A percentile compares a stretch with the other conserved stretches of the same genome.
Evolutionary conservation across 2,113 vertebrate genomes (phyloP).

Genomic region (Prunella fulvescens): DNA sequence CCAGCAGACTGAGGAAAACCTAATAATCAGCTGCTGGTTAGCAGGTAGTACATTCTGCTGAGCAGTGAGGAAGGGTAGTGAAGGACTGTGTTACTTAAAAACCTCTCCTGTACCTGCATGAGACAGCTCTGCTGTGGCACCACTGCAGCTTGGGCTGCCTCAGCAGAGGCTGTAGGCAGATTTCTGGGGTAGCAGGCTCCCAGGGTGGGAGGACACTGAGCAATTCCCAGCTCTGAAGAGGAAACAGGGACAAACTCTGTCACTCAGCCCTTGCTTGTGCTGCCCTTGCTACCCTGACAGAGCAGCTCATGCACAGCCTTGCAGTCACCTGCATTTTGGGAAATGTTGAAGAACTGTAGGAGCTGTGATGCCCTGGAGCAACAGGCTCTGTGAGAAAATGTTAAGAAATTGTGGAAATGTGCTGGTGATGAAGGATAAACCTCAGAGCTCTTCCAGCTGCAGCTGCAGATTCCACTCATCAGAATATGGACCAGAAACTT

Average conservation of each 20-base stretch:
- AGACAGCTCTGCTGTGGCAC: neutral
- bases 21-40: neutral
- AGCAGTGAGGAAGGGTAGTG: neutral
- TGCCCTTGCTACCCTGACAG: rapidly evolving
- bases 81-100: neutral
- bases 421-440: neutral
- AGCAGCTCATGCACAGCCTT: neutral
- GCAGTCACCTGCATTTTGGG: neutral
- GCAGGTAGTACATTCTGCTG: neutral
- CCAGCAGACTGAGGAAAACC: neutral
- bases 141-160: neutral
- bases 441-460: neutral
- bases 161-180: neutral
- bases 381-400: neutral
- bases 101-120: neutral
- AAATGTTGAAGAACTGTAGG: neutral
- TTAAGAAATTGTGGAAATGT: neutral
- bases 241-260: neutral
- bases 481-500: neutral
- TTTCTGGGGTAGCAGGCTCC: neutral
- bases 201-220: neutral
- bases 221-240: neutral
- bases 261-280: neutral
- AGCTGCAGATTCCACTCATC: neutral
- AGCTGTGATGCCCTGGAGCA: neutral